Evolutionary conservation across 2,888 invertebrate species (phyloP).

Genomic region (Hymenopus coronatus): DNA sequence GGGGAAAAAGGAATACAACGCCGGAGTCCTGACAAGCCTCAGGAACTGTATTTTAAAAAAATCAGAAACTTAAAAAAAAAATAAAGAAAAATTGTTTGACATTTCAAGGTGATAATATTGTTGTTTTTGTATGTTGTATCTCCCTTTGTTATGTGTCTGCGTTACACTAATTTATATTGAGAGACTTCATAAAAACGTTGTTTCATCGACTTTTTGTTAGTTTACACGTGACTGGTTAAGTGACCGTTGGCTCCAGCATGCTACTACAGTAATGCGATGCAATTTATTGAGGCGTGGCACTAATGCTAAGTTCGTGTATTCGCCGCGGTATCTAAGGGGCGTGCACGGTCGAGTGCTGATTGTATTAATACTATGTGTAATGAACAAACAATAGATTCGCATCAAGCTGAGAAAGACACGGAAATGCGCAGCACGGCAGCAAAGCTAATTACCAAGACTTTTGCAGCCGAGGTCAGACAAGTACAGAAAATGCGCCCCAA

Average conservation of each 20-base stretch:
- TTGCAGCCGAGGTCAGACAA: neutral
- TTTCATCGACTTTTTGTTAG: neutral
- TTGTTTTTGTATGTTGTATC: too few species aligned
- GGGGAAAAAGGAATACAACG: too few species aligned
- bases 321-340: neutral
- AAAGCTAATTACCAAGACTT: neutral
- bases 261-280: neutral
- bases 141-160: neutral
- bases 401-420: neutral
- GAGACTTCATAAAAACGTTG: neutral
- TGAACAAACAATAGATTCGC: neutral
- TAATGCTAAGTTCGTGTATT: neutral
- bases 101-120: too few species aligned
- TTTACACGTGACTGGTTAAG: neutral
- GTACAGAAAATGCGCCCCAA: neutral
- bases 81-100: too few species aligned
- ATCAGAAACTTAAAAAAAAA: too few species aligned
- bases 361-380: neutral
- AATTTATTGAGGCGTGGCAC: neutral
- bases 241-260: neutral
- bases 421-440: neutral
- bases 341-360: neutral
- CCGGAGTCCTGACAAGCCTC: too few species aligned
- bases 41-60: too few species aligned
- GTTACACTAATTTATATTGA: neutral